A percentile compares a stretch with the other conserved stretches of the same genome.
Evolutionary conservation across 2,888 invertebrate species (phyloP).

Genomic region (Stictocephala bisonia): DNA sequence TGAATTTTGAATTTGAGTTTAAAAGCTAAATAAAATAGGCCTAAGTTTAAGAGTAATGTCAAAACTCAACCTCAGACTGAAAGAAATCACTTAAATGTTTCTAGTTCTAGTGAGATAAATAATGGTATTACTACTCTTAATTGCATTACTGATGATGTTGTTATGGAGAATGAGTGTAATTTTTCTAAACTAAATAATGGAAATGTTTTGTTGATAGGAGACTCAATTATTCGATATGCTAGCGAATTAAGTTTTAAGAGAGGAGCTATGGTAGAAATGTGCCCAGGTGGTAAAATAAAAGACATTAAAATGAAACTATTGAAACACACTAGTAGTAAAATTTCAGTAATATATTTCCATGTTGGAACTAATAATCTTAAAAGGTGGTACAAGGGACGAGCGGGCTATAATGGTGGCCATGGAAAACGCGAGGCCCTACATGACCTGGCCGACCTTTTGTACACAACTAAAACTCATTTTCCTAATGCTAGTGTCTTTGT

Average conservation of each 20-base stretch:
- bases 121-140: background rate
- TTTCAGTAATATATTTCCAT: background rate
- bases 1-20: no score
- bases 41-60: no score
- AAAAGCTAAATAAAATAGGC: background rate
- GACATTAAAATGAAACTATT: background rate
- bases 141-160: background rate
- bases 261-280: background rate
- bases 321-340: background rate
- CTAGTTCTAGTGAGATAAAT: background rate
- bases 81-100: no score
- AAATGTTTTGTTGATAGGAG: constrained; percentile 1
- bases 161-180: background rate
- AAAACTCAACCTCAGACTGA: no score
- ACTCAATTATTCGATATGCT: background rate
- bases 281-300: background rate
- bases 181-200: background rate
- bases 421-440: constrained; percentile 17
- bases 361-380: constrained; percentile 11
- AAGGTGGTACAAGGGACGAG: background rate
- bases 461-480: background rate
- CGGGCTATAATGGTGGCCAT: constrained; percentile 12
- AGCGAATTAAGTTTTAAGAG: background rate
- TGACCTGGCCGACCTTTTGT: constrained; percentile 10
- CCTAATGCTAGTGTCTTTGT: no score